Evolutionary conservation across 2,888 invertebrate species (phyloP).

Genomic region (Tetanocera ferruginea): DNA sequence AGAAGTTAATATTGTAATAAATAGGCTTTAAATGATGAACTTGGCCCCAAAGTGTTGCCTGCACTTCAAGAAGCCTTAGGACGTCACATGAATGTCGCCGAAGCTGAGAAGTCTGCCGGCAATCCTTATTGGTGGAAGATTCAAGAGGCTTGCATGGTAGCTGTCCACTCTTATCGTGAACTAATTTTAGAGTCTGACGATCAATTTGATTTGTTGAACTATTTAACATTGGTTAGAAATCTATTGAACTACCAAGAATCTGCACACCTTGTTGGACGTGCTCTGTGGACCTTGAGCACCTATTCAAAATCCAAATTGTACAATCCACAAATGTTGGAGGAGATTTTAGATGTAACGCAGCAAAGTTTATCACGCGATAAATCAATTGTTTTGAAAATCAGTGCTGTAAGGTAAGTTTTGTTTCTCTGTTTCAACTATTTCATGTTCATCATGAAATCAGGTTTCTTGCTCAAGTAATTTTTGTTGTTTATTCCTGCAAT

Average conservation of each 20-base stretch:
- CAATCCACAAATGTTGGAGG: conserved; percentile 66
- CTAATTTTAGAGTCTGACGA: conserved; percentile 64
- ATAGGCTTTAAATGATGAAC: conserved; percentile 71
- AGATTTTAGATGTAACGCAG: conserved; percentile 64
- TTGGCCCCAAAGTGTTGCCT: conserved; percentile 72
- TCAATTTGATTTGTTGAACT: conserved; percentile 68
- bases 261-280: conserved; percentile 66
- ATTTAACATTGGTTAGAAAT: conserved; percentile 66
- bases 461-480: too few relatives aligned
- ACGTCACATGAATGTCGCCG: conserved; percentile 74
- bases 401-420: conserved; percentile 62
- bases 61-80: conserved; percentile 74
- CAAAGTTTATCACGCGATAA: conserved; percentile 65
- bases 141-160: conserved; percentile 76
- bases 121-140: conserved; percentile 77
- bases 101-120: conserved; percentile 70
- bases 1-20: background rate
- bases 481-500: too few relatives aligned
- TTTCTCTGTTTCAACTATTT: too few relatives aligned
- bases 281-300: conserved; percentile 67
- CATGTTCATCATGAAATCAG: too few relatives aligned
- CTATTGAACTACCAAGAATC: conserved; percentile 64
- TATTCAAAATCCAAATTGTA: conserved; percentile 67
- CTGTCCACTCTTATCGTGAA: conserved; percentile 73
- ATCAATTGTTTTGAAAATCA: conserved; percentile 64